Base-by-base conservation (phyloP, 23 tunicate genomes). In the Ciona savignyi region DNA sequence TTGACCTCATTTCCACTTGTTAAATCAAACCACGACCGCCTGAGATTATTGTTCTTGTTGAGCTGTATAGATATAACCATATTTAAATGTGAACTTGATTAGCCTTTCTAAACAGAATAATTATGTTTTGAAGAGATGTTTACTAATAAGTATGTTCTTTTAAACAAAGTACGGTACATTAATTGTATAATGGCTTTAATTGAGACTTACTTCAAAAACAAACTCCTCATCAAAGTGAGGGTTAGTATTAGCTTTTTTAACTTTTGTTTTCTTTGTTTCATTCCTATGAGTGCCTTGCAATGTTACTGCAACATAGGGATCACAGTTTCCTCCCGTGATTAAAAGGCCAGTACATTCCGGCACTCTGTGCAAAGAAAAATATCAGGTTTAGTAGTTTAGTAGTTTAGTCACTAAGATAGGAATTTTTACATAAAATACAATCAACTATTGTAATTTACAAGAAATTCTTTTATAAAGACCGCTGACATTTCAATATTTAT, bases 131-230 rank as follows among this genome's bases (percentile, higher is more conserved):
- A n/a, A n/a, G n/a, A n/a, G n/a, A n/a, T n/a, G n/a, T n/a, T n/a
- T n/a, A n/a, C n/a, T n/a, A n/a, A n/a, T n/a, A n/a, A n/a, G n/a
- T n/a, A n/a, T n/a, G n/a, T n/a, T n/a, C n/a, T n/a, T n/a, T n/a
- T n/a, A n/a, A n/a, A n/a, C n/a, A n/a, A n/a, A n/a, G n/a, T n/a
- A n/a, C n/a, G n/a, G n/a, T n/a, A n/a, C n/a, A n/a, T n/a, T n/a
- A n/a, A n/a, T n/a, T n/a, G n/a, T n/a, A n/a, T n/a, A n/a, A n/a
- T n/a, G n/a, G n/a, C n/a, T n/a, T n/a, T n/a, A n/a, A n/a, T n/a
- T n/a, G n/a, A n/a, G n/a, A n/a, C n/a, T 33, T 27, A 78, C 84
- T 76, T 79, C 77, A 79, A 79, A 79, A 22, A 79, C 84, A 71
- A 79, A 79, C 33, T 79, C 84, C 23, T 79, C 84, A 35, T 79